Evolutionary conservation across 2,113 vertebrate species (phyloP), one percentile per base, ranked within the genome.

Genomic region (Phylloscopus whistleri): DNA sequence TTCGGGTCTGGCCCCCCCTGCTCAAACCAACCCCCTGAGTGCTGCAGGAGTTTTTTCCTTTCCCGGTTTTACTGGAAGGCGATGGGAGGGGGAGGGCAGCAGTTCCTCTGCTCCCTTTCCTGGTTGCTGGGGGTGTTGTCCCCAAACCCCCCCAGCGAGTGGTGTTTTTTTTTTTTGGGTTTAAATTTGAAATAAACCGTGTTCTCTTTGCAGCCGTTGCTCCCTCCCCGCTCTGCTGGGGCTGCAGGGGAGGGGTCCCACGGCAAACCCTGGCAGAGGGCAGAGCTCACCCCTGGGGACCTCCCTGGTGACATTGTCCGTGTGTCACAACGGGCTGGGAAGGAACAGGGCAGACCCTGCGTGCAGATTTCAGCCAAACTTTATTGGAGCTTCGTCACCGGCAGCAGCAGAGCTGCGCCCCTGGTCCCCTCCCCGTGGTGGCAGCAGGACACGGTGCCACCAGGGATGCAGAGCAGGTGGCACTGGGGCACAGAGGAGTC

Each of bases 381-480:
- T 96, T 96, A 93, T 95, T 95, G 64, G 72, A 90, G 88, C 73
- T 51, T 90, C 19, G 17, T 89, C 76, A 22, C 1, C 1, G 1
- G 16, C 30, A 4, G 16, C 51, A 33, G 27, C 52, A 44, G 79
- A 41, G 55, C 76, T 43, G 77, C 8, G 5, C 15, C 55, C n/a
- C 43, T 0, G 0, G 4, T 49, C 41, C 84, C 37, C 37, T 82
- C 62, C 44, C 66, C 0, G 0, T 0, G 2, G 35, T 37, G 44
- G 21, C 78, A 83, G 52, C 9, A 3, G 80, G 43, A n/a, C 21
- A 7, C 1, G 3, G 69, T 49, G 76, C 37, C 52, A 28, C 48
- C 39, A 16, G 69, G 14, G 48, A 14, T 13, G 87, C 22, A 37
- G 33, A 68, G 33, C 33, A 13, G 9, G 22, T 44, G 55, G 9